Conservation (phyloP, 2,888 invertebrate species). For the Copidosoma aretas region DNA sequence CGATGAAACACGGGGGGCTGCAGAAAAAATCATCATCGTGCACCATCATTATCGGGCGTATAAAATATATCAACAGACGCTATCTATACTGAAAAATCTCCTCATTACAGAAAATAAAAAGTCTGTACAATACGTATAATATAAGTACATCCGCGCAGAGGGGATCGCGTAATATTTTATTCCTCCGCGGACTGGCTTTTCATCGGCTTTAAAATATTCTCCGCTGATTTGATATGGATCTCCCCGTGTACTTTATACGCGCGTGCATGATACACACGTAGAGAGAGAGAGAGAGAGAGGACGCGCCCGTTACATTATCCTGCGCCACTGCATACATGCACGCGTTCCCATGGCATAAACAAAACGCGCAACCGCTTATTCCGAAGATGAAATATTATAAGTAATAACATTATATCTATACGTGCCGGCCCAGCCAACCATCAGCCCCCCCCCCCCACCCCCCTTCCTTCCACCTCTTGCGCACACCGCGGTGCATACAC, state of each 20-base stretch:
- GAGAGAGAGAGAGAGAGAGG: constrained; percentile 23
- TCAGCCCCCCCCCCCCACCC: constrained; percentile 44
- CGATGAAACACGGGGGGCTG: no score
- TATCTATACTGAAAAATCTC: no score
- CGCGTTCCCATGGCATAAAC: constrained; percentile 59
- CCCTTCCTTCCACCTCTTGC: no score
- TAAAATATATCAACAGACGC: no score
- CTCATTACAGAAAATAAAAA: no score
- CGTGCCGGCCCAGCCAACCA: constrained; percentile 16
- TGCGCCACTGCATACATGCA: not conserved
- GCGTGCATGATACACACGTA: not conserved
- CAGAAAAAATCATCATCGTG: no score
- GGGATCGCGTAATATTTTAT: no score
- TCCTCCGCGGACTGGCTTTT: not conserved
- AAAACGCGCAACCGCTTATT: constrained; percentile 61
- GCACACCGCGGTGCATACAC: not conserved
- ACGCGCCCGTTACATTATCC: constrained; percentile 18
- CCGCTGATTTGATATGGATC: not conserved
- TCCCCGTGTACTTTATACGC: not conserved
- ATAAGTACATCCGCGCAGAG: no score
- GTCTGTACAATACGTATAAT: no score
- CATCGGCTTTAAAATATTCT: not conserved
- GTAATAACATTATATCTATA: constrained; percentile 63
- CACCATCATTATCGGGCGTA: no score
- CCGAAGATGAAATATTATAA: constrained; percentile 63